These are phyloP conservation scores for Agapornis roseicollis DNA, from an alignment of 2,113 vertebrate species.

Conservation along the genomic window DNA sequence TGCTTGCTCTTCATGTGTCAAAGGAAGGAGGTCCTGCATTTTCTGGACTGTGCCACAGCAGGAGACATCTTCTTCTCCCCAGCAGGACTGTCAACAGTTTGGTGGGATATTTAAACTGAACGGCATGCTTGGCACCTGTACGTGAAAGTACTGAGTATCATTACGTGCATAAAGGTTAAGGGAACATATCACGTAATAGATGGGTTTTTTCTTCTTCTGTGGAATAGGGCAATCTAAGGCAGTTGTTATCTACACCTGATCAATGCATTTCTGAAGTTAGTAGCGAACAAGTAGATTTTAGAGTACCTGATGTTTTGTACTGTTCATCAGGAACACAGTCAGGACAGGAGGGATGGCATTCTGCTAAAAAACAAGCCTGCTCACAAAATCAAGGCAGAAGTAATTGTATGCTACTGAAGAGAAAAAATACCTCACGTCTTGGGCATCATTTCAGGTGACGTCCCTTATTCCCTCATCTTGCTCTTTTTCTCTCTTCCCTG, in stretches of 20 bases:
- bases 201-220: neutral
- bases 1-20: neutral
- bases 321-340: neutral
- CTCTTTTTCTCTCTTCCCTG: neutral
- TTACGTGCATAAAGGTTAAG: accelerated
- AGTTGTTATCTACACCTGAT: neutral
- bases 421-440: neutral
- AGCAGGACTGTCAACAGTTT: neutral
- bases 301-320: neutral
- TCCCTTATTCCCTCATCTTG: neutral
- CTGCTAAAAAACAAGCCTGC: neutral
- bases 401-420: neutral
- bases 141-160: neutral
- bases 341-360: neutral
- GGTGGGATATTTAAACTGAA: neutral
- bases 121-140: accelerated
- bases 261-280: neutral
- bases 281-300: neutral
- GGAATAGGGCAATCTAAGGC: neutral
- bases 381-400: neutral
- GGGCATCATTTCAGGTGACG: neutral
- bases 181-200: neutral
- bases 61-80: neutral
- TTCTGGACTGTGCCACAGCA: neutral
- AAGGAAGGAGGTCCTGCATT: neutral